A percentile compares a stretch with the other conserved stretches of the same genome.
Conservation (phyloP, 2,888 invertebrate genomes). For the Drosophila barbarae region DNA sequence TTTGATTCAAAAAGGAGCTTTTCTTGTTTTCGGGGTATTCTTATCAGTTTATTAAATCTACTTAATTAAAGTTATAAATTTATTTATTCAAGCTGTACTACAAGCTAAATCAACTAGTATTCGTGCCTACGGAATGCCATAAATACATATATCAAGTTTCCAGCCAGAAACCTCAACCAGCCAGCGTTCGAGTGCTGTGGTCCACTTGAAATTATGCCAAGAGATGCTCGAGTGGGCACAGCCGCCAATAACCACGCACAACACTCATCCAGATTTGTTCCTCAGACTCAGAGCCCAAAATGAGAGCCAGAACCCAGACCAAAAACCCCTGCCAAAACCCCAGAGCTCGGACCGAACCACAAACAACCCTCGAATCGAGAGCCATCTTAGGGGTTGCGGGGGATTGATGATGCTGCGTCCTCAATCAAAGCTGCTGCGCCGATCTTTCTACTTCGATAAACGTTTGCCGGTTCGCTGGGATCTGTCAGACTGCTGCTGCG, state of each 20-base stretch:
- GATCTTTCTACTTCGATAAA: constrained; percentile 70
- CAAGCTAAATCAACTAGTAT: not conserved
- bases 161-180: constrained; percentile 33
- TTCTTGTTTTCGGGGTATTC: not conserved
- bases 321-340: constrained; percentile 5
- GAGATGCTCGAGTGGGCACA: constrained; percentile 71
- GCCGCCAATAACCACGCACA: constrained; percentile 70
- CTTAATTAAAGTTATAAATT: not conserved
- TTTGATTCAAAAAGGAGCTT: not conserved
- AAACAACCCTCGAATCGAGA: constrained; percentile 64
- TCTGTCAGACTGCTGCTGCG: constrained; percentile 52
- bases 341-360: constrained; percentile 40
- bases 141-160: constrained; percentile 29
- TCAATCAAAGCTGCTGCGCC: constrained; percentile 62
- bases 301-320: constrained; percentile 4
- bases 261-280: constrained; percentile 55
- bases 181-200: constrained; percentile 62
- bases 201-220: constrained; percentile 73
- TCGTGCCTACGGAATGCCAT: constrained; percentile 9
- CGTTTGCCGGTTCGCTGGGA: constrained; percentile 46
- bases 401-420: constrained; percentile 27
- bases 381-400: constrained; percentile 48
- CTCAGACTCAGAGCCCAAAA: not conserved
- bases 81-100: too few relatives aligned
- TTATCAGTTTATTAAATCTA: too few relatives aligned